Evolutionary conservation across 2,888 invertebrate genomes (phyloP).

Genomic region (Caradrina kadenii): DNA sequence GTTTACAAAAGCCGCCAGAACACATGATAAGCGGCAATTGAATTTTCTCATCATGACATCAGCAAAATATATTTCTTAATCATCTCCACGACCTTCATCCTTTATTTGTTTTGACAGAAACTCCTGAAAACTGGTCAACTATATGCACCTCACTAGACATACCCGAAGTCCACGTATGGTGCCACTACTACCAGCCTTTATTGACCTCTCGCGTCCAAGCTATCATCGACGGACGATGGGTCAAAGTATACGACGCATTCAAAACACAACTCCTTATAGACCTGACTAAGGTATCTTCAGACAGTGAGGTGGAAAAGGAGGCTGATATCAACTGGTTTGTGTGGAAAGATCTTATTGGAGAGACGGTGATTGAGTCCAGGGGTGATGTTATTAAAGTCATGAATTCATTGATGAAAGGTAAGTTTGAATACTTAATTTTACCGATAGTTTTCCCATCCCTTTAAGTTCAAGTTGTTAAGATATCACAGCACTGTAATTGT

Average conservation of each 20-base stretch:
- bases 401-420: constrained; percentile 88
- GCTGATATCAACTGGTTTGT: constrained; percentile 93
- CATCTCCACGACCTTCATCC: not conserved
- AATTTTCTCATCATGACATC: too few species aligned
- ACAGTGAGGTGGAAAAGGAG: constrained; percentile 89
- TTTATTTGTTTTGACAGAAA: constrained; percentile 79
- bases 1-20: too few species aligned
- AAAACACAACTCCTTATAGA: constrained; percentile 83
- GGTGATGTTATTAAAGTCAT: constrained; percentile 86
- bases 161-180: constrained; percentile 92
- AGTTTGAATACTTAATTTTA: constrained; percentile 21
- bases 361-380: constrained; percentile 85
- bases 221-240: constrained; percentile 89
- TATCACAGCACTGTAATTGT: not conserved
- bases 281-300: constrained; percentile 82
- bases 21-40: too few species aligned
- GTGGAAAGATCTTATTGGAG: constrained; percentile 93
- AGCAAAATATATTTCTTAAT: not conserved
- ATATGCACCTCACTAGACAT: constrained; percentile 92
- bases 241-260: constrained; percentile 80
- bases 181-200: constrained; percentile 93
- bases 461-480: not conserved
- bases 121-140: constrained; percentile 91
- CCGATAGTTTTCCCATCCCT: not conserved
- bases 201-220: constrained; percentile 93